These are phyloP conservation scores for Drosophila hawaiiensis DNA, from an alignment of 2,888 invertebrate genomes.

Conservation along the genomic window DNA sequence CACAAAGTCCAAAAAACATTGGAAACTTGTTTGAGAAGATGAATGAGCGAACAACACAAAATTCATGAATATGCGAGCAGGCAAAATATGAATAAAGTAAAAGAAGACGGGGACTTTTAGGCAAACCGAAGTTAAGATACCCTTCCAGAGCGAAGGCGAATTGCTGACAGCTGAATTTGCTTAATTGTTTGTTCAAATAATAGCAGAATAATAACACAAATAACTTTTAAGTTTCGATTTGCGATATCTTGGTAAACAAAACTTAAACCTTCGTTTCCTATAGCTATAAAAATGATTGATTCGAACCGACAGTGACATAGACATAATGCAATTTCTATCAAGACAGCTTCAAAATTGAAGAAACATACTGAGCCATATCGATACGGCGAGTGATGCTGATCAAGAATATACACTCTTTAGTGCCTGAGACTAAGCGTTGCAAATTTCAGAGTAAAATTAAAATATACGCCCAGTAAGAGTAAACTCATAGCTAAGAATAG, in stretches of 20 bases:
- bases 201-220: background rate
- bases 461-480: background rate
- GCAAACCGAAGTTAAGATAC: background rate
- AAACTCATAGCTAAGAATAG: conserved; percentile 39
- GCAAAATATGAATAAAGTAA: conserved; percentile 38
- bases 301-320: too few relatives aligned
- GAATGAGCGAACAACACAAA: conserved; percentile 37
- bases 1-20: conserved; percentile 34
- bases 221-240: background rate
- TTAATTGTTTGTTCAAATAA: too few relatives aligned
- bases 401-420: background rate
- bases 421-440: background rate
- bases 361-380: background rate
- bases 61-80: conserved; percentile 66
- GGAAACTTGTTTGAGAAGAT: conserved; percentile 63
- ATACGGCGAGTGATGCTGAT: background rate
- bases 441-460: background rate
- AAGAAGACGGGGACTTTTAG: accelerated
- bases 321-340: background rate
- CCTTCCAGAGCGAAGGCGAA: background rate
- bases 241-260: background rate
- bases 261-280: background rate
- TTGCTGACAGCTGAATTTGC: background rate
- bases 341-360: background rate
- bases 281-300: too few relatives aligned